Conservation (phyloP, 2,797 vertebrate species). For the Nyctibius grandis region DNA sequence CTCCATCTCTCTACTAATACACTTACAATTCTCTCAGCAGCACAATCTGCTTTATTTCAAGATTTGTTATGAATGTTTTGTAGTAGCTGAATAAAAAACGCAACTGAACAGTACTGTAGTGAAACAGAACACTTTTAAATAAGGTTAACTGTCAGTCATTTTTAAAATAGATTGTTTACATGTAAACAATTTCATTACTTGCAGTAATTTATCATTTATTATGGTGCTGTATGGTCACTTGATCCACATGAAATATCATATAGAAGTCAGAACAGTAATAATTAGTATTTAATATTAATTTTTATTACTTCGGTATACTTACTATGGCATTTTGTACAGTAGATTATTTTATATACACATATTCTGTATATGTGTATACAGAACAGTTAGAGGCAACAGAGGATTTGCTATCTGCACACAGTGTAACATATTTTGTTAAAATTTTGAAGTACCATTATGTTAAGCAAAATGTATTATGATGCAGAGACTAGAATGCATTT, state of each 20-base stretch:
- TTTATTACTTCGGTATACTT: not conserved
- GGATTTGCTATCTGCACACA: not conserved
- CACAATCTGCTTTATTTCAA: not conserved
- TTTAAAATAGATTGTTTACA: not conserved
- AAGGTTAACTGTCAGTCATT: not conserved
- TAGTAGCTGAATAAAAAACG: not conserved
- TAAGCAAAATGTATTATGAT: slow-evolving; percentile 26
- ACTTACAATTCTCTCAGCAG: not conserved
- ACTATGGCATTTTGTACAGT: not conserved
- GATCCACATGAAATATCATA: not conserved
- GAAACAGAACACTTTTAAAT: not conserved
- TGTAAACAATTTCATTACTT: not conserved
- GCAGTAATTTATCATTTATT: not conserved
- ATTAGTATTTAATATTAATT: not conserved
- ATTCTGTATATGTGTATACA: too few species aligned
- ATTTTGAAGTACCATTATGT: slow-evolving; percentile 7
- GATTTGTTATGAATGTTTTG: not conserved
- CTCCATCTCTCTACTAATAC: not conserved
- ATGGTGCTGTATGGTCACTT: not conserved
- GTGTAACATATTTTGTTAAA: not conserved
- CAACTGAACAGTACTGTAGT: not conserved
- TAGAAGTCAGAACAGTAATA: not conserved
- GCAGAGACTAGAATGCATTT: slow-evolving; percentile 45
- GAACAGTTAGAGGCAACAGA: not conserved
- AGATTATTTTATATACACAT: not conserved